Base-by-base conservation (phyloP, 2,888 invertebrate species). In the Campoplex nolae region DNA sequence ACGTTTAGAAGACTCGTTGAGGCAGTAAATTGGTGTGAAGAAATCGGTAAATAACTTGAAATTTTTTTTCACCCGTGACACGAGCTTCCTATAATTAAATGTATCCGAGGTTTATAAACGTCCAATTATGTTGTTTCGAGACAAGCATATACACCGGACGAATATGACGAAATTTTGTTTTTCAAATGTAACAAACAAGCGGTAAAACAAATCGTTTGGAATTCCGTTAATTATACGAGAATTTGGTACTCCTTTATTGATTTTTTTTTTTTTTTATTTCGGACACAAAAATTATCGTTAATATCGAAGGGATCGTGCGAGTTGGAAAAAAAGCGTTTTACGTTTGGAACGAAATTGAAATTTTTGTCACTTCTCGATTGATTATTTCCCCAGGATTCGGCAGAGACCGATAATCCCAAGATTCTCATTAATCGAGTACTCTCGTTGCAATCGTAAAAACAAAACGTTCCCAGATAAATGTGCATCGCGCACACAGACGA, bases 391-490 rank as follows among this genome's bases (percentile, higher is more conserved):
- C 23, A 23, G 23, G 23, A 23, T 23, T 23, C 23, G 23, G 48
- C 28, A 58, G 58, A 11, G 48, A 48, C 3, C 4, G 51, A 18
- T 62, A 16, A 32, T 16, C 23, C 16, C 16, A 32, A 32, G 16
- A 45, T 45, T 45, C 45, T 45, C 2, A 45, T 45, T 45, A 1
- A 32, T 3, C 75, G n/a, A 58, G 82, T 62, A 80, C 48, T 83
- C 38, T 56, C 75, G 56, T 75, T 76, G 78, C 70, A 80, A 83
- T 54, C 6, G 77, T 67, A 68, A 58, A 65, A 70, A 54, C 78
- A 68, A 79, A 82, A 9, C 23, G 28, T 13, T 23, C 18, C 13
- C 9, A 23, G 32, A 56, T 23, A 32, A 38, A 74, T 23, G 45
- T 45, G 11, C 13, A 13, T 45, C 11, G 11, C 2, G 11, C 11